A percentile compares a stretch with the other conserved stretches of the same genome.
phyloP scores from a whole-genome alignment of 53 echinoderm and acorn worm genomes.

The Luidia sarsii region DNA sequence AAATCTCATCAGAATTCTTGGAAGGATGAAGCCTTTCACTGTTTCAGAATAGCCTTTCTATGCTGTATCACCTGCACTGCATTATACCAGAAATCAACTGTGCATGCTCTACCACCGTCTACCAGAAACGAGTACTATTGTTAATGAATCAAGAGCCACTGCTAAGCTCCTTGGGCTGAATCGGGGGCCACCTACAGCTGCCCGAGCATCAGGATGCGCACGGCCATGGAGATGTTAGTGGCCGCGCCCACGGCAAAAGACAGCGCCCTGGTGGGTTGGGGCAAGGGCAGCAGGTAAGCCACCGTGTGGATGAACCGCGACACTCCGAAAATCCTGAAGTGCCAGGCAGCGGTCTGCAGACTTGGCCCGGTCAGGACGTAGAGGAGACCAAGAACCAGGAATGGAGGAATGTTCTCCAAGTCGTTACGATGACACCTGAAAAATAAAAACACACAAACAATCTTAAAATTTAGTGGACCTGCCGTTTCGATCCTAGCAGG shows the following conservation, averaged over 20 bases:
- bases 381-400: conserved; percentile 69
- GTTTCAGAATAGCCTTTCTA: too few species aligned
- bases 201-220: conserved; percentile 48
- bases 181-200: neutral
- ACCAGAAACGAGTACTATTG: too few species aligned
- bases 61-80: too few species aligned
- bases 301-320: conserved; percentile 74
- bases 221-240: conserved; percentile 68
- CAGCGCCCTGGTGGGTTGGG: conserved; percentile 69
- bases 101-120: too few species aligned
- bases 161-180: too few species aligned
- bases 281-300: conserved; percentile 70
- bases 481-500: too few species aligned
- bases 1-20: too few species aligned
- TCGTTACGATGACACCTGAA: conserved; percentile 83
- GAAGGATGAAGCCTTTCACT: too few species aligned
- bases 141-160: too few species aligned
- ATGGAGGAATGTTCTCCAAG: conserved; percentile 85
- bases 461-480: too few species aligned
- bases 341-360: conserved; percentile 52
- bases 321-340: conserved; percentile 67
- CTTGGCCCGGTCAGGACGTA: conserved; percentile 68
- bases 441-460: too few species aligned
- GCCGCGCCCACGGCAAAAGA: conserved; percentile 41
- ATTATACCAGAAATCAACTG: too few species aligned